Evolutionary conservation across 1,140 invertebrate genomes (phyloP).

Genomic region (Metaphire vulgaris): DNA sequence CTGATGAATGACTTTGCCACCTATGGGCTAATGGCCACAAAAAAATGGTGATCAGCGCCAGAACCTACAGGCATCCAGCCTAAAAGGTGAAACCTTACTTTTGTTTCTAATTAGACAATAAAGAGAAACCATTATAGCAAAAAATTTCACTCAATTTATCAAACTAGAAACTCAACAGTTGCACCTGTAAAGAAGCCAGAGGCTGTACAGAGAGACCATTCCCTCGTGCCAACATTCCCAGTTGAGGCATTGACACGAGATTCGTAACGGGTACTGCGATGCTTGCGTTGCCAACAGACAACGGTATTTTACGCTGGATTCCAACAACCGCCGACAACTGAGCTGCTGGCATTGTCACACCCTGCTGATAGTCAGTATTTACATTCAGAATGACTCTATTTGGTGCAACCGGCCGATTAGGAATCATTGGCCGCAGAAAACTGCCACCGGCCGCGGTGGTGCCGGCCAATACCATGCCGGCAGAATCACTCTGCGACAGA

Average conservation of each 20-base stretch:
- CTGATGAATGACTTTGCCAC: too few species aligned
- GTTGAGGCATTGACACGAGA: background rate
- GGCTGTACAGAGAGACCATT: background rate
- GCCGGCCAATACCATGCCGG: background rate
- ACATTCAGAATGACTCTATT: background rate
- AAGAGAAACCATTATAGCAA: too few species aligned
- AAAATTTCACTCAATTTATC: too few species aligned
- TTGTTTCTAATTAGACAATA: too few species aligned
- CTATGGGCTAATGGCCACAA: too few species aligned
- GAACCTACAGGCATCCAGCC: too few species aligned
- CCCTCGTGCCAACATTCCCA: background rate
- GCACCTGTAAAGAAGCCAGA: background rate
- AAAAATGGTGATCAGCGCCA: too few species aligned
- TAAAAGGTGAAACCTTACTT: too few species aligned
- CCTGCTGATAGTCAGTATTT: background rate
- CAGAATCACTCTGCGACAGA: background rate
- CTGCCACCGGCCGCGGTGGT: background rate
- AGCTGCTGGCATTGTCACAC: background rate
- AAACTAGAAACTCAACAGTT: too few species aligned
- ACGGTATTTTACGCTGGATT: background rate
- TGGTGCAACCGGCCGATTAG: background rate
- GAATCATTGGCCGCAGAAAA: background rate
- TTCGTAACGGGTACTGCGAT: background rate
- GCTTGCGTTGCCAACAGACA: background rate
- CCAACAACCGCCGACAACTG: background rate